These are phyloP conservation scores for Triplophysa siluroides DNA, from an alignment of 2,113 vertebrate species.

Conservation along the genomic window DNA sequence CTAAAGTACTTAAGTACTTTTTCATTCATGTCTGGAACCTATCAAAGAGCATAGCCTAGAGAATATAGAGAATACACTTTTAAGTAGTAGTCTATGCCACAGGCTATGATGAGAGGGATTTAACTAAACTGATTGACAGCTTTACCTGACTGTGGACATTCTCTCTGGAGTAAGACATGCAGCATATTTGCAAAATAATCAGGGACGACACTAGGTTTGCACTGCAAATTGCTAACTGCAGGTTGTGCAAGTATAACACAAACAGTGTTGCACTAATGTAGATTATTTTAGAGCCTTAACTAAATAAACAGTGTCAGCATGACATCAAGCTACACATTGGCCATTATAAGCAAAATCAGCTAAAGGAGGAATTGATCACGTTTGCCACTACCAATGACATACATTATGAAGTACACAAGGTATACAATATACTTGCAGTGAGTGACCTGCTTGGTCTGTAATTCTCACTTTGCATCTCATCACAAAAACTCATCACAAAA, in stretches of 20 bases:
- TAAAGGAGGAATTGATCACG: neutral
- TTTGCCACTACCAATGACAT: neutral
- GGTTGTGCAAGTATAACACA: neutral
- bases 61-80: neutral
- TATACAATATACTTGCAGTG: too few relatives aligned
- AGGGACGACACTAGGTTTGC: neutral
- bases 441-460: too few relatives aligned
- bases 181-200: constrained; percentile 2
- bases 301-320: neutral
- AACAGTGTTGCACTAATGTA: neutral
- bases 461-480: too few relatives aligned
- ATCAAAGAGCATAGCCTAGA: too few relatives aligned
- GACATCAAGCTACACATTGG: neutral
- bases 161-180: neutral
- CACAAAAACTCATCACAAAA: too few relatives aligned
- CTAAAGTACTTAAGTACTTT: too few relatives aligned
- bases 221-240: neutral
- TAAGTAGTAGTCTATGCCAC: neutral
- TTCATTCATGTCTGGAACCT: too few relatives aligned
- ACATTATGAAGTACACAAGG: neutral
- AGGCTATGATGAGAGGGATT: too few relatives aligned
- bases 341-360: neutral
- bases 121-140: neutral
- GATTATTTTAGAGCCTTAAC: neutral
- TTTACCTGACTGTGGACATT: neutral